Base-by-base conservation (phyloP, 2,888 invertebrate genomes). In the Punctoribates punctum region DNA sequence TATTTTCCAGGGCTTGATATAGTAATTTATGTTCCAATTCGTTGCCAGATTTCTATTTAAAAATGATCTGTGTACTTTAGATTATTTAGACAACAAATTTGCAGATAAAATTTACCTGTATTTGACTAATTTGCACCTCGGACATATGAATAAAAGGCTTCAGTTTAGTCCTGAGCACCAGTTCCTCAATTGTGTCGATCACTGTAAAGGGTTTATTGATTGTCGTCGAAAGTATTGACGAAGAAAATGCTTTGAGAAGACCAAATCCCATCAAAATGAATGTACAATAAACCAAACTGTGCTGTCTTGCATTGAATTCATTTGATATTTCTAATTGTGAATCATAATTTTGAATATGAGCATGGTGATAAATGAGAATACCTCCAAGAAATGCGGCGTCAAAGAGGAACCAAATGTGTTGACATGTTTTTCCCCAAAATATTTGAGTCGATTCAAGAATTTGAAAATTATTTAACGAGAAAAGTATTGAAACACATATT, bases 51-150 rank as follows among this genome's bases (percentile, higher is more conserved):
- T 20, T 54, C 54, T 54, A 54, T 11, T 54, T 17, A 17, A 54
- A 54, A 20, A n/a, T 54, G 20, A 11, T 11, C 5, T 54, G 9
- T n/a, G 6, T 11, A 54, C 20, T 17, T 8, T 5, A n/a, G 6
- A 6, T 42, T 6, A 13, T 42, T n/a, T n/a, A n/a, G n/a, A n/a
- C n/a, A n/a, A n/a, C n/a, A n/a, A n/a, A n/a, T n/a, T n/a, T n/a
- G n/a, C n/a, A n/a, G n/a, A n/a, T n/a, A n/a, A n/a, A n/a, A n/a
- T 42, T 42, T 13, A 54, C 54, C 54, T 11, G 17, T 8, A 54
- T 54, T 54, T 54, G 54, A 54, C 54, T 54, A 17, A 54, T 54
- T n/a, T 54, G 54, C 5, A 54, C n/a, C 20, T 54, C 54, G 17
- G 54, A 54, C 17, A 54, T n/a, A 17, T 54, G 54, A 11, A 54